Evolutionary conservation across 2,888 invertebrate species (phyloP), one percentile per base, ranked within the genome.

Genomic region (Cantharis flavilabris): DNA sequence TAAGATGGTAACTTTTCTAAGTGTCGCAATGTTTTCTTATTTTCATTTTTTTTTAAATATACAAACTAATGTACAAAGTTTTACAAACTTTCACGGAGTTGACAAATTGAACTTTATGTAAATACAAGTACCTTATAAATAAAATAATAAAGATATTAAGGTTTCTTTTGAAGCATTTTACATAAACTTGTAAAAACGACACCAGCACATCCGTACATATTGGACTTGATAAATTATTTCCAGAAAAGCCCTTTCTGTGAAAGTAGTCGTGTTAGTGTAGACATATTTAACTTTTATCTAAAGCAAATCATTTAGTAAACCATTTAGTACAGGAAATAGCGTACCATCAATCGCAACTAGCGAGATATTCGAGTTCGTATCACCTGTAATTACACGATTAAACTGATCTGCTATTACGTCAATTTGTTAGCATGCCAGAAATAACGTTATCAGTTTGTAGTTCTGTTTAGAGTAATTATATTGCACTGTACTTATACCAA

Each of bases 211-310:
- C 49, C 4, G n/a, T n/a, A n/a, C n/a, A n/a, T n/a, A 49, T 49
- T 49, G n/a, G 49, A 49, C 49, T n/a, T 49, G 49, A 49, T 49
- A 49, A 49, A 49, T 49, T 49, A 49, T 49, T 49, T 49, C 49
- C n/a, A n/a, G 49, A 49, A 49, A 49, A 49, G 49, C n/a, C 16
- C 18, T 65, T 18, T 65, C 23, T 11, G 18, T 65, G 67, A 69
- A 75, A 65, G 75, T 30, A 75, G 64, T 67, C 65, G 28, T 76
- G 62, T 76, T 30, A 71, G 62, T 71, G 71, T 71, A 71, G 33
- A 23, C 71, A 62, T 71, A 71, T 71, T 75, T 72, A 71, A 69
- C 75, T 69, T 69, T 76, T 76, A 76, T 76, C 72, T 72, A 70
- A 76, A 69, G 63, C 69, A 64, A 26, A 76, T 64, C 69, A 64